Conservation (phyloP, 2,113 vertebrate genomes). For the Neogale vison region DNA sequence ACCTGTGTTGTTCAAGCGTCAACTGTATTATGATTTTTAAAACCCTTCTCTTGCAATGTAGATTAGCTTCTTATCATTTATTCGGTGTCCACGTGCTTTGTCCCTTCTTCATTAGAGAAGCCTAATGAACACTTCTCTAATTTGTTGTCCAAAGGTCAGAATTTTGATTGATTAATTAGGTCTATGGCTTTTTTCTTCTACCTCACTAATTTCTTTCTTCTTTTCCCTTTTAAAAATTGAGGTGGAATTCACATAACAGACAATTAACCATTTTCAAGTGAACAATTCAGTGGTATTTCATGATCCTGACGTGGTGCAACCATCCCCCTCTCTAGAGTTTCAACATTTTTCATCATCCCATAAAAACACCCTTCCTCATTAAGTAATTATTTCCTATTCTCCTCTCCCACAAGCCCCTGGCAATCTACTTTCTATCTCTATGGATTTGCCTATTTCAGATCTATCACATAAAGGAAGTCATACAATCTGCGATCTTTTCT, state of each 20-base stretch:
- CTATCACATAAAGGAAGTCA: too few species aligned
- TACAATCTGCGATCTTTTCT: not conserved
- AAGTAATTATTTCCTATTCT: not conserved
- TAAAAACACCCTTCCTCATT: not conserved
- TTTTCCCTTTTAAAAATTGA: not conserved
- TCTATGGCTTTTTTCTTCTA: not conserved
- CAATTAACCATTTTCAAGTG: not conserved
- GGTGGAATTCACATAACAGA: not conserved
- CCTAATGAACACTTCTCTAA: not conserved
- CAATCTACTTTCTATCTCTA: not conserved
- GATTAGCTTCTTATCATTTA: not conserved
- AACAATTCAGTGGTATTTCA: not conserved
- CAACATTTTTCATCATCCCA: not conserved
- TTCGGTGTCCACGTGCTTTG: not conserved
- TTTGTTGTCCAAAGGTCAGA: not conserved
- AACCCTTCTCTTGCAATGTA: not conserved
- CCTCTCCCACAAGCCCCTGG: too few species aligned
- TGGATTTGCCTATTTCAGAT: not conserved
- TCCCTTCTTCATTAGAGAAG: not conserved
- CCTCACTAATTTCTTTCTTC: not conserved
- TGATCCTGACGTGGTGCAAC: rapidly evolving
- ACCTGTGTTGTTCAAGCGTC: not conserved
- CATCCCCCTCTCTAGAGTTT: not conserved
- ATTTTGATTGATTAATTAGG: not conserved
- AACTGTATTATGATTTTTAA: not conserved